phyloP scores from a whole-genome alignment of 2,113 vertebrate species.

The Cheirogaleus medius region DNA sequence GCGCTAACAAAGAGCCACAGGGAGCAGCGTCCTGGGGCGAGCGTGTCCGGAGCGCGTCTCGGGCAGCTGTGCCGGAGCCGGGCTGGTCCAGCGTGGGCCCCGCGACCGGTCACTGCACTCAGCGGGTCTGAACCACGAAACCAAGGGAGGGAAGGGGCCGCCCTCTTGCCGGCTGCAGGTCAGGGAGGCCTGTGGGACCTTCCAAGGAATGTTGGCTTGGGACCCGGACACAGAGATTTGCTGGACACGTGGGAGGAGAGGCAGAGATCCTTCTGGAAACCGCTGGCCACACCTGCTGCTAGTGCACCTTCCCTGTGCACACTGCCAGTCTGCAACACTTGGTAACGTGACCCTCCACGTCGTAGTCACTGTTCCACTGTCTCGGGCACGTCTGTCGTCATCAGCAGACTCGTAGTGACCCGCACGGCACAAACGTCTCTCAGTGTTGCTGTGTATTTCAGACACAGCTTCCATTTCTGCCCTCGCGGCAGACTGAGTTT shows the following conservation, averaged over 20 bases:
- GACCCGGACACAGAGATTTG: conserved; percentile 85
- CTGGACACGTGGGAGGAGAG: background rate
- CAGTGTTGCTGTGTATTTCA: fast-evolving
- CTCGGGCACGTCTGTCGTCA: background rate
- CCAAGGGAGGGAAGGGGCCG: background rate
- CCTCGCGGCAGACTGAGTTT: fast-evolving
- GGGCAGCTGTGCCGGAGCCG: background rate
- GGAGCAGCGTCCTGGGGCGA: background rate
- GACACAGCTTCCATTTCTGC: background rate
- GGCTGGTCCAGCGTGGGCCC: background rate
- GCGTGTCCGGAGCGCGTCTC: background rate
- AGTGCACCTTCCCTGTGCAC: background rate
- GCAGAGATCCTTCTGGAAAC: background rate
- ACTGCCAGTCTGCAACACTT: fast-evolving
- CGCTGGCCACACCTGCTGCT: background rate
- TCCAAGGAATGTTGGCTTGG: conserved; percentile 87
- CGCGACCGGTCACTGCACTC: background rate
- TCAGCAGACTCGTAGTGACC: fast-evolving
- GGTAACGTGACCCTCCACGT: fast-evolving
- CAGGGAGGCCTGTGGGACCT: conserved; percentile 52
- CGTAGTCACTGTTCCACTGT: fast-evolving
- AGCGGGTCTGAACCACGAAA: background rate
- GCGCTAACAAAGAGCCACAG: background rate
- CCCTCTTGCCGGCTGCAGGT: fast-evolving
- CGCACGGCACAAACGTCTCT: fast-evolving